Evolutionary conservation across 2,797 vertebrate genomes (phyloP), one percentile per base, ranked within the genome.

Genomic region (Lateolabrax maculatus): DNA sequence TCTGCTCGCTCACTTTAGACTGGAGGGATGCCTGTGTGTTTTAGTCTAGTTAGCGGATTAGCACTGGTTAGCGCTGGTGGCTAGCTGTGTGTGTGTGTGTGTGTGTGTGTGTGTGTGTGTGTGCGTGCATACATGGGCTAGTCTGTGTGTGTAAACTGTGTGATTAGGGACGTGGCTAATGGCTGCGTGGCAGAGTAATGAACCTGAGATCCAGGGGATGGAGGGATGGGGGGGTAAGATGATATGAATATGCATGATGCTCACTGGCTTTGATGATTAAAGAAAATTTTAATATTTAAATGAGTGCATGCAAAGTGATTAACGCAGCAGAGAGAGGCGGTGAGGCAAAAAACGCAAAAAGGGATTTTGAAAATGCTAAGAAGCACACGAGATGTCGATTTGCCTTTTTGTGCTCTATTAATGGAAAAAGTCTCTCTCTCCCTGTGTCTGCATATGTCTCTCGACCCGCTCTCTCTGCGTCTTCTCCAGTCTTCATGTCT

Each of bases 271-370:
- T 99, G 98, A 99, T 98, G 97, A 99, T 99, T 98, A 98, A 99
- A 98, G 96, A 97, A 97, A 98, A 98, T 97, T 97, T 97, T 98
- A 98, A 99, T 98, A 99, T 99, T 99, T 97, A 99, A 98, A 99
- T 98, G 97, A 97, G 97, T 96, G 96, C 96, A 97, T 97, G 97
- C 97, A 97, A 97, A 98, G 96, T 99, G 97, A 99, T 98, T 98
- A 98, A 97, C 96, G 96, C 94, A 94, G 88, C 80, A 74, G 97
- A 95, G 87, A 71, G 92, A 91, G 90, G 90, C 93, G 90, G 93
- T 85, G 85, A 93, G 93, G 93, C 90, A 79, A 93, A 94, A 93
- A 94, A 90, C 75, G 60, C 78, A 90, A 89, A 93, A 92, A 89
- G 91, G 91, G 87, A 80, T 89, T 95, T 93, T 93, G 89, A 93